A percentile compares a stretch with the other conserved stretches of the same genome.
These are phyloP conservation scores for Cyphomyrmex costatus DNA, from an alignment of 1,140 invertebrate species.

Conservation along the genomic window DNA sequence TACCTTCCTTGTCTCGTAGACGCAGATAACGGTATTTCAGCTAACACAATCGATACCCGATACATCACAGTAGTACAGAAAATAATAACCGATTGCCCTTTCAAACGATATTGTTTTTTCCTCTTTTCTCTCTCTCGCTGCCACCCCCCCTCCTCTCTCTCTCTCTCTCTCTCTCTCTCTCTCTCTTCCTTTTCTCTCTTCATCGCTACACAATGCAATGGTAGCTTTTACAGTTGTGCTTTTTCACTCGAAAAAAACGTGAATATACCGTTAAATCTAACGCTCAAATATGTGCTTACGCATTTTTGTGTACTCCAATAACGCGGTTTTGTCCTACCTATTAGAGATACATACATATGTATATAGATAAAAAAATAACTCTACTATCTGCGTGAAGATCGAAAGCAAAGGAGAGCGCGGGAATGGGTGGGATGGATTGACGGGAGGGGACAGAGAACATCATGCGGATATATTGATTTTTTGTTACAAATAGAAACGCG, in stretches of 20 bases:
- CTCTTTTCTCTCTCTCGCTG: neutral
- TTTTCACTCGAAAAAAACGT: constrained; percentile 54
- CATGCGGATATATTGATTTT: constrained; percentile 45
- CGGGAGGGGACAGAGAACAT: constrained; percentile 1
- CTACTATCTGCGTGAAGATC: constrained; percentile 5
- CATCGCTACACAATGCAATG: constrained; percentile 19
- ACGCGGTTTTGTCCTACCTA: constrained; percentile 8
- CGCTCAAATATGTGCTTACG: constrained; percentile 39
- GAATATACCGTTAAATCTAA: constrained; percentile 51
- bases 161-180: neutral
- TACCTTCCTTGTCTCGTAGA: constrained; percentile 33
- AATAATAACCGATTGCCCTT: constrained; percentile 61
- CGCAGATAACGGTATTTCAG: constrained; percentile 51
- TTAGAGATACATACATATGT: neutral
- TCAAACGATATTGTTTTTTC: constrained; percentile 50
- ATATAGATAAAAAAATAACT: constrained; percentile 38
- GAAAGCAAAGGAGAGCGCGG: constrained; percentile 33
- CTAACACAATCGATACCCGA: constrained; percentile 56
- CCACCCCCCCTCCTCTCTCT: no score
- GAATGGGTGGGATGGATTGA: constrained; percentile 9
- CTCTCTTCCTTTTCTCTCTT: neutral
- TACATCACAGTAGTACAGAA: constrained; percentile 55
- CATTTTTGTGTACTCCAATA: constrained; percentile 28
- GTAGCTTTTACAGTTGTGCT: constrained; percentile 36
- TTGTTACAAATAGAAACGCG: constrained; percentile 66